Base-by-base conservation (phyloP, 2,888 invertebrate species). In the Acrobasis suavella region DNA sequence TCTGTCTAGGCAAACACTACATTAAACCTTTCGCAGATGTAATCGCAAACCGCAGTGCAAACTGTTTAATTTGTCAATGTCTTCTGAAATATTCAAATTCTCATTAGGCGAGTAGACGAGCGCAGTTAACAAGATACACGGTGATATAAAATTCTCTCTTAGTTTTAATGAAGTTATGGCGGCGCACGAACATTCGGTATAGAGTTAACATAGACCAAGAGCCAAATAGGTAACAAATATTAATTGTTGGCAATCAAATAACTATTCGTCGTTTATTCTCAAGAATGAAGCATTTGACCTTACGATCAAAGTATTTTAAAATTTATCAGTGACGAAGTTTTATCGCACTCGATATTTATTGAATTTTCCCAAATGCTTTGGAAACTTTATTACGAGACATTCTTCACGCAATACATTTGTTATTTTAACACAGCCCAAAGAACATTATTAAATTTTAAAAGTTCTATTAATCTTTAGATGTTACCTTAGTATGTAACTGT, bases 1-100 rank as follows among this genome's bases (percentile, higher is more conserved):
- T 32, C 32, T 32, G 32, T 32, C 32, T 32, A 32, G 32, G 32
- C 32, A 32, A 32, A 32, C 8, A 32, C 32, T 32, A 32, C 32
- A 32, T n/a, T 10, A 46, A 46, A 46, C 46, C 42, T 14, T n/a
- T 46, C 14, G 7, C 46, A 46, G 14, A 46, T 42, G 22, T 56
- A 56, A 56, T 46, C 39, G 38, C 16, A 16, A 16, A 55, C 55
- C 16, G 32, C 14, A n/a, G 7, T 14, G 42, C 56, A 8, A 17
- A 42, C 9, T 16, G 39, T 56, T 12, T 56, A 56, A 56, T 56
- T 46, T 56, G 42, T 56, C 56, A 56, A 56, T 56, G 51, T 39
- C 60, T 60, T 14, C 69, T 78, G 66, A 74, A 82, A 79, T 79
- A 82, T 82, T 82, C 74, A 82, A 77, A 77, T 77, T 75, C 82